Evolutionary conservation across 2,888 invertebrate species (phyloP), one percentile per base, ranked within the genome.

Genomic region (Parapristionchus giblindavisi): DNA sequence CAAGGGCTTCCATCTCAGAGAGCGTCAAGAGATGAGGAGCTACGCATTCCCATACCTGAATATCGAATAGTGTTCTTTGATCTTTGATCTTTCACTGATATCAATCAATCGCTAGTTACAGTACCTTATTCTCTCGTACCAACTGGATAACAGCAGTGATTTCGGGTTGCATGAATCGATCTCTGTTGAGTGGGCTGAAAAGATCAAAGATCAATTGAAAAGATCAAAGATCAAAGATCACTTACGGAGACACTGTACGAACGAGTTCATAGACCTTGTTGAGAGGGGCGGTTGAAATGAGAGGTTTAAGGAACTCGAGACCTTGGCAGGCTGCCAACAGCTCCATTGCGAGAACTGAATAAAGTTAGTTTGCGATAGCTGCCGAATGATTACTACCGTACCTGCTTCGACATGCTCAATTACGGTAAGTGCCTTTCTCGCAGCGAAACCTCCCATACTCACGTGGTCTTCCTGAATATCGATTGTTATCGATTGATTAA

Each of bases 361-460:
- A 43, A 0, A 1, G 40, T 29, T 11, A 40, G 32, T 70, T n/a
- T 5, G 34, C 72, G 58, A 48, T 40, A 6, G 14, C n/a, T 43
- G n/a, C 5, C 21, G 24, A 56, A 56, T 27, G 56, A 43, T 8
- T 14, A 17, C 24, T 63, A 43, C 63, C 43, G 63, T 75, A 90
- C 90, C 90, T 77, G 89, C 89, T 84, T 91, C 90, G 1, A 90
- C 90, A 77, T 91, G 89, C 80, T 89, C 89, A 2, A 90, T 88
- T 34, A 92, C 91, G 79, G 89, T 89, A 32, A 92, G 88, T 17
- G 91, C 90, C 87, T 92, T 92, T 78, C 92, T 87, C 1, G 92
- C 92, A 0, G 92, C 89, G 87, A 91, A 92, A 14, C 92, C 92
- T 24, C 92, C 92, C 92, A 92, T 92, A 14, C 92, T 92, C 56